These are phyloP conservation scores for Ceratoteleas bidentatus DNA, from an alignment of 1,140 invertebrate genomes.

Conservation along the genomic window DNA sequence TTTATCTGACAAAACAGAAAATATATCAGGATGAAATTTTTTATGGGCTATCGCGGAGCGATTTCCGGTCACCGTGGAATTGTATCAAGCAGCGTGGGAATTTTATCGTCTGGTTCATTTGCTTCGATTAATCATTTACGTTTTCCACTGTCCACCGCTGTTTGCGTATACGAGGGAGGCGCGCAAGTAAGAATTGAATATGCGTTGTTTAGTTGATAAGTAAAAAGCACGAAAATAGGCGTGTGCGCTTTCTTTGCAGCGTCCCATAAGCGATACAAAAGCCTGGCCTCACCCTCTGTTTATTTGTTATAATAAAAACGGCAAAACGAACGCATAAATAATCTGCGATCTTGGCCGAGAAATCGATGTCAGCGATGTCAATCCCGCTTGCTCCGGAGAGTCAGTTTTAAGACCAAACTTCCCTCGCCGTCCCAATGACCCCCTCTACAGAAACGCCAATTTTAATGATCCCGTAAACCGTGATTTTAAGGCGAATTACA, in stretches of 20 bases:
- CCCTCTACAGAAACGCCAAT: too few relatives aligned
- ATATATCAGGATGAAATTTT: constrained; percentile 50
- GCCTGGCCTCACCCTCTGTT: constrained; percentile 30
- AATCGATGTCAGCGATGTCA: too few relatives aligned
- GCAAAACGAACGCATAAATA: constrained; percentile 46
- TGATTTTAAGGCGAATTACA: too few relatives aligned
- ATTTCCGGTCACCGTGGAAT: constrained; percentile 58
- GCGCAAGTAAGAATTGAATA: constrained; percentile 45
- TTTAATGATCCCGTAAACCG: too few relatives aligned
- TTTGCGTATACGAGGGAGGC: constrained; percentile 19
- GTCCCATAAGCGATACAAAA: constrained; percentile 48
- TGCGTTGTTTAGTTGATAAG: constrained; percentile 47
- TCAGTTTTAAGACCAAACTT: too few relatives aligned
- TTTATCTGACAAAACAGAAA: constrained; percentile 49
- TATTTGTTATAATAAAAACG: constrained; percentile 46
- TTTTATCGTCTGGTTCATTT: constrained; percentile 59
- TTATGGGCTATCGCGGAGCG: constrained; percentile 53
- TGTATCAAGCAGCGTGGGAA: constrained; percentile 48
- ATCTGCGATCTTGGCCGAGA: constrained; percentile 8
- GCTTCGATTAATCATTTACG: constrained; percentile 62
- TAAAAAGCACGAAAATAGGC: constrained; percentile 46
- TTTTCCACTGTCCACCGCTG: constrained; percentile 30
- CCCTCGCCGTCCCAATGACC: too few relatives aligned
- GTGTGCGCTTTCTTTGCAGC: constrained; percentile 36
- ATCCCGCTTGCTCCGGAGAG: too few relatives aligned